Conservation (phyloP, 2,797 vertebrate species). For the Spinus pinus region DNA sequence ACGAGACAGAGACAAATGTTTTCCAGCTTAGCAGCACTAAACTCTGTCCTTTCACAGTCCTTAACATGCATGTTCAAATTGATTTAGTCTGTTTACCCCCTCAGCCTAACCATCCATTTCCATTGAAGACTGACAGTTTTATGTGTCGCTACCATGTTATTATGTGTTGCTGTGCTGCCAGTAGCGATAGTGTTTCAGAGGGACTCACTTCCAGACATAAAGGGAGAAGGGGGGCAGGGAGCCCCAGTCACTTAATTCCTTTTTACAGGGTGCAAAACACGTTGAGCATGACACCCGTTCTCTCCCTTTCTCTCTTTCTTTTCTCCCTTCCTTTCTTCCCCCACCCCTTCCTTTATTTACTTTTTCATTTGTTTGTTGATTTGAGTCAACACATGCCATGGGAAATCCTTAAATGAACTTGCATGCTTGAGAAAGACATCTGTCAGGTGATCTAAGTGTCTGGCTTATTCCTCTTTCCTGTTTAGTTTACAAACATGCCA, state of each 20-base stretch:
- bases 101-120: constrained; percentile 74
- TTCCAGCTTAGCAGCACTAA: constrained; percentile 76
- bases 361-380: constrained; percentile 15
- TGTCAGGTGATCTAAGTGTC: constrained; percentile 74
- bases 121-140: constrained; percentile 85
- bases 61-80: constrained; percentile 83
- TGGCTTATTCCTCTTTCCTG: constrained; percentile 71
- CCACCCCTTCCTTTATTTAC: neutral
- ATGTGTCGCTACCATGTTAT: constrained; percentile 87
- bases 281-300: constrained; percentile 50
- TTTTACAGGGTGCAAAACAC: constrained; percentile 77
- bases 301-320: neutral
- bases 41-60: constrained; percentile 77
- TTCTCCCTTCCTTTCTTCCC: neutral
- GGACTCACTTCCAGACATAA: constrained; percentile 81
- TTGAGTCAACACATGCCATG: constrained; percentile 31
- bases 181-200: constrained; percentile 86
- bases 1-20: constrained; percentile 83
- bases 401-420: constrained; percentile 66
- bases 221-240: constrained; percentile 72
- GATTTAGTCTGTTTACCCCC: constrained; percentile 83
- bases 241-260: constrained; percentile 40
- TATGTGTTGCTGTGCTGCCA: constrained; percentile 82
- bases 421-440: constrained; percentile 64
- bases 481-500: constrained; percentile 65